Conservation (phyloP, 2,888 invertebrate species). For the Drosophila picticornis region DNA sequence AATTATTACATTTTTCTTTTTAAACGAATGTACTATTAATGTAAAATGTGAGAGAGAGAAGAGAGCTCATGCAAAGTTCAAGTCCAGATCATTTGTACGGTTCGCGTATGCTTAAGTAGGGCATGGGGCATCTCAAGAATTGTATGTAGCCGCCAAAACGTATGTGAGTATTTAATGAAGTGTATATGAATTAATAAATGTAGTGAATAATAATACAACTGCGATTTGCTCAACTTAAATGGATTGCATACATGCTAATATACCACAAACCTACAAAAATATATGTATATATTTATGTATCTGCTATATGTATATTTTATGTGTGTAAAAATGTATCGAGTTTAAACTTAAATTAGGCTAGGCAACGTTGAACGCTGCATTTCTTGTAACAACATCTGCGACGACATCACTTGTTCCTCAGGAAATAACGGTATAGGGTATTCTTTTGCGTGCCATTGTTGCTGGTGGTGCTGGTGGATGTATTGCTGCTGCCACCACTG, state of each 20-base stretch:
- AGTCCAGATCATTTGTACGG: constrained; percentile 13
- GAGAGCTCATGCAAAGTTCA: constrained; percentile 28
- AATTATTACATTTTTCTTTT: constrained; percentile 4
- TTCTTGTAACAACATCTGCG: constrained; percentile 20
- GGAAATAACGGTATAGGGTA: constrained; percentile 89
- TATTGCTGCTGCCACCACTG: constrained; percentile 19
- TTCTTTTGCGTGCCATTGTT: constrained; percentile 86
- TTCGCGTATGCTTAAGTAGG: constrained; percentile 47
- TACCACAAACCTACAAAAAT: constrained; percentile 58
- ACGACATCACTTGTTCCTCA: constrained; percentile 88
- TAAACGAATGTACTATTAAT: constrained; percentile 22
- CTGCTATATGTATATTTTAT: constrained; percentile 5
- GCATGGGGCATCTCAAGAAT: constrained; percentile 38
- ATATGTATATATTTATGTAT: constrained; percentile 26
- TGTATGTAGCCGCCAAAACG: constrained; percentile 18
- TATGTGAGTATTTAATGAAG: constrained; percentile 60
- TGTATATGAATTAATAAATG: constrained; percentile 54
- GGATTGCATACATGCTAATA: constrained; percentile 34
- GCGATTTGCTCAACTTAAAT: constrained; percentile 23
- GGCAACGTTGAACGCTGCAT: constrained; percentile 46
- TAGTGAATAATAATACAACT: constrained; percentile 48
- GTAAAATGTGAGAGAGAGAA: constrained; percentile 11
- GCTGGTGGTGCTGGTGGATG: constrained; percentile 31
- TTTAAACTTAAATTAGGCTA: constrained; percentile 26
- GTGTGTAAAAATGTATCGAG: constrained; percentile 15